A percentile compares a stretch with the other conserved stretches of the same genome.
Evolutionary conservation across 2,113 vertebrate genomes (phyloP).

Genomic region (human (Homo sapiens)): DNA sequence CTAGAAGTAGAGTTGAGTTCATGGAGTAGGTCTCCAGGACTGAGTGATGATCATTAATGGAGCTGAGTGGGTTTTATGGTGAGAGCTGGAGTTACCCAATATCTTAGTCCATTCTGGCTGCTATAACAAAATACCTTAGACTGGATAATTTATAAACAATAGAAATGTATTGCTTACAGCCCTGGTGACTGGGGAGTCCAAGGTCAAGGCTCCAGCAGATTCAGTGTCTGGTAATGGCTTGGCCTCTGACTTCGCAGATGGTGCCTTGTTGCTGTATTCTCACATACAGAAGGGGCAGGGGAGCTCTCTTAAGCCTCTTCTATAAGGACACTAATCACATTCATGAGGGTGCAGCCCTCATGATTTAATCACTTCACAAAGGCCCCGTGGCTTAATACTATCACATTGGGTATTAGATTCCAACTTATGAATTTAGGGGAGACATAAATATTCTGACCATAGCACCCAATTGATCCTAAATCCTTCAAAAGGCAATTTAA

Average conservation of each 20-base stretch:
- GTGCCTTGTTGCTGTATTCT: not conserved
- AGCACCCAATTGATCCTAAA: not conserved
- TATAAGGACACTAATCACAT: not conserved
- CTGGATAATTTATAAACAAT: not conserved
- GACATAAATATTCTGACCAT: not conserved
- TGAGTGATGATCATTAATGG: not conserved
- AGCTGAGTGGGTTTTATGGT: not conserved
- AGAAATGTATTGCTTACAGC: not conserved
- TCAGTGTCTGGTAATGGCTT: not conserved
- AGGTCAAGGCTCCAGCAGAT: no score
- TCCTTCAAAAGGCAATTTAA: not conserved
- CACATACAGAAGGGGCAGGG: not conserved
- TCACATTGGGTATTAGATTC: not conserved
- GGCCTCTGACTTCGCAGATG: no score
- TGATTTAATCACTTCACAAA: not conserved
- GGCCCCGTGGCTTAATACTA: not conserved
- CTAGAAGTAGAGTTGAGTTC: not conserved
- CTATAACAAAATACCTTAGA: not conserved
- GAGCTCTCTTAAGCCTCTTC: not conserved
- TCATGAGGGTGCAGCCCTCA: not conserved
- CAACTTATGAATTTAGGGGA: not conserved
- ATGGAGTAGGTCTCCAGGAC: not conserved
- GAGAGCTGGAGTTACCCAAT: not conserved
- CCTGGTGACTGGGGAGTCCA: not conserved
- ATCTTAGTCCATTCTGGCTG: not conserved